Conservation (phyloP, 2,113 vertebrate species). For the Cathartes aura region DNA sequence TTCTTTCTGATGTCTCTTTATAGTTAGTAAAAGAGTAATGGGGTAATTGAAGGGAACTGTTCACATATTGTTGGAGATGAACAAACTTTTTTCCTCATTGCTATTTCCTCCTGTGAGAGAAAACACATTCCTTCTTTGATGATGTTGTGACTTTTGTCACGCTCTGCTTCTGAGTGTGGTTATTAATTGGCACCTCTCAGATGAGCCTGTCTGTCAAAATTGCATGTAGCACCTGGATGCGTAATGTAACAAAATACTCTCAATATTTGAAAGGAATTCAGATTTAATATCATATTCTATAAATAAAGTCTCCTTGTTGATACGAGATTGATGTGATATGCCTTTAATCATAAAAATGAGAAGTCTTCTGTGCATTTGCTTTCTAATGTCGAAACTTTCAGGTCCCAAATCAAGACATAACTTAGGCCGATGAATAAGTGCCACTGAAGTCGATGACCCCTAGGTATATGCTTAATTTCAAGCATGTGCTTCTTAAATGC, state of each 20-base stretch:
- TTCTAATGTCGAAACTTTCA: constrained; percentile 5
- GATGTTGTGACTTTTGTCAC: constrained; percentile 65
- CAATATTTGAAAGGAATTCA: constrained; percentile 47
- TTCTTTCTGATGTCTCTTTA: not conserved
- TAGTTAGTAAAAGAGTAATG: not conserved
- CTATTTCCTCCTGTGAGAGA: constrained; percentile 7
- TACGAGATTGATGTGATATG: constrained; percentile 12
- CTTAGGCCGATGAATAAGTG: not conserved
- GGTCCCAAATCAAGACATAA: not conserved
- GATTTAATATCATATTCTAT: constrained; percentile 49
- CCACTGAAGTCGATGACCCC: not conserved
- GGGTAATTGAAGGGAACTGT: not conserved
- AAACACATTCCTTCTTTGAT: constrained; percentile 31
- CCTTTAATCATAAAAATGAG: constrained; percentile 43
- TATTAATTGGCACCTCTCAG: constrained; percentile 64
- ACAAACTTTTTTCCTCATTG: not conserved
- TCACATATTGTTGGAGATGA: constrained; percentile 1
- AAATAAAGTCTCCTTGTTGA: constrained; percentile 35
- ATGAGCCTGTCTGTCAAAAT: constrained; percentile 57
- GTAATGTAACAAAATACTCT: constrained; percentile 35
- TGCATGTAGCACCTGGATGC: constrained; percentile 22
- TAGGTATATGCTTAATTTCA: not conserved
- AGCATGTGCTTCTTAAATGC: not conserved
- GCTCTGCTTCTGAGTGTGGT: constrained; percentile 47
- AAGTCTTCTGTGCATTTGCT: not conserved